Evolutionary conservation across 30 jellyfish, hydroid and myxozoan genomes (phyloP).

Genomic region (Hydractinia symbiolongicarpus): DNA sequence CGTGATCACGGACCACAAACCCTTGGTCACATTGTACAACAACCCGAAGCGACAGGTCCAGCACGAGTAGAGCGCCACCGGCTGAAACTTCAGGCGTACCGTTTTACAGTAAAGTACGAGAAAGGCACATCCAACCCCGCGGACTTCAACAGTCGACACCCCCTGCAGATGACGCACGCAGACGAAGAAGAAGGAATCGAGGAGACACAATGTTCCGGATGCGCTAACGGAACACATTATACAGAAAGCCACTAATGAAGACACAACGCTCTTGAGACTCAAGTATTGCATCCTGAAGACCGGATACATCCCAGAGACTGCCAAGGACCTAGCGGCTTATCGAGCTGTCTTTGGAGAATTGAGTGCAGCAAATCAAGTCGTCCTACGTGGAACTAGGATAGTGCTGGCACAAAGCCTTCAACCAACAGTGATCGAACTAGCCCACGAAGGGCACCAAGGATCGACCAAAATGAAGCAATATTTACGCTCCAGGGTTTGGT

Average conservation of each 20-base stretch:
- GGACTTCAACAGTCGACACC: conserved; percentile 20
- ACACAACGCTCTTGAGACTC: too few species aligned
- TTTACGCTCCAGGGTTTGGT: too few species aligned
- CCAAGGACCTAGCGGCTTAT: neutral
- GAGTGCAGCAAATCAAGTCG: conserved; percentile 1
- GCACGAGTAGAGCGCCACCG: conserved; percentile 31
- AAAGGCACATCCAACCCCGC: too few species aligned
- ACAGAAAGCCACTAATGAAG: neutral
- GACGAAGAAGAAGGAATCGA: conserved; percentile 17
- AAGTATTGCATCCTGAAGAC: too few species aligned
- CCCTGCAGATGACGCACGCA: conserved; percentile 8
- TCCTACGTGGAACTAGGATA: neutral
- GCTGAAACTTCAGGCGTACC: conserved; percentile 16
- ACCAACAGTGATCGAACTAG: conserved; percentile 1
- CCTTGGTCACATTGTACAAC: conserved; percentile 25
- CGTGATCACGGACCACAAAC: conserved; percentile 31
- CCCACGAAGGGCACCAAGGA: conserved; percentile 14
- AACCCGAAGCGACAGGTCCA: conserved; percentile 24
- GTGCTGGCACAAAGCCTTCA: too few species aligned
- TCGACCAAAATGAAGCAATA: too few species aligned
- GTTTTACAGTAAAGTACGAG: too few species aligned
- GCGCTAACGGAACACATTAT: neutral
- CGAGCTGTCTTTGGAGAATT: too few species aligned
- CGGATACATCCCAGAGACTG: too few species aligned
- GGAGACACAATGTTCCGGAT: neutral